Base-by-base conservation (phyloP, 30 jellyfish, hydroid and myxozoan species). In the Turritopsis dohrnii region DNA sequence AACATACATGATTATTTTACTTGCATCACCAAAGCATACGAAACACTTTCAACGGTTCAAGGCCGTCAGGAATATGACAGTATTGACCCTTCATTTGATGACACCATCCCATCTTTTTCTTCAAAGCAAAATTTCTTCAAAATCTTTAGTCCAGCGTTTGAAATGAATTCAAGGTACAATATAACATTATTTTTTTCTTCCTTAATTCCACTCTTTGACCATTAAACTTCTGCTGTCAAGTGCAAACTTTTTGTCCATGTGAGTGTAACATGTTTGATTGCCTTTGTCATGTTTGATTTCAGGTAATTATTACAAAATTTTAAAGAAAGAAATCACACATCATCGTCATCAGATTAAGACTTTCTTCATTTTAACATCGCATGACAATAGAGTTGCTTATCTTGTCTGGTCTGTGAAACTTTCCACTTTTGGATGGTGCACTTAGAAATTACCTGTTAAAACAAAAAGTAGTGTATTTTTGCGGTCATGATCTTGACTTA, bases 51-150 rank as follows among this genome's bases (percentile, higher is more conserved):
- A 27, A 84, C 91, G 41, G 83, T 81, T 5, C 81, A 91, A 31
- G 83, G 88, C 23, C 88, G 99, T 28, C 91, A 94, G 72, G 96
- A 95, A 4, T 94, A 83, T 83, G 99, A 94, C 85, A 94, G 99
- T 82, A 91, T 94, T 21, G 97, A 94, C 75, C 87, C 90, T 21
- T 65, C 87, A 26, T 83, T 88, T 75, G 88, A 90, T 81, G 97
- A 94, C 18, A 90, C 84, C 16, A 86, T 89, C 17, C 99, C 99
- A n/a, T 25, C 71, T 54, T 76, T 7, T 5, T 52, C 86, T 7
- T 69, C 86, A 8, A 94, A 94, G 82, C 96, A 95, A 80, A 89
- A 94, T 71, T 94, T 94, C 83, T 94, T 86, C 71, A 86, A 89
- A 71, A 65, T 84, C 0, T 94, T 88, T 53, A 65, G 87, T 52